Conservation (phyloP, 2,113 vertebrate genomes). For the Atractosteus spatula region DNA sequence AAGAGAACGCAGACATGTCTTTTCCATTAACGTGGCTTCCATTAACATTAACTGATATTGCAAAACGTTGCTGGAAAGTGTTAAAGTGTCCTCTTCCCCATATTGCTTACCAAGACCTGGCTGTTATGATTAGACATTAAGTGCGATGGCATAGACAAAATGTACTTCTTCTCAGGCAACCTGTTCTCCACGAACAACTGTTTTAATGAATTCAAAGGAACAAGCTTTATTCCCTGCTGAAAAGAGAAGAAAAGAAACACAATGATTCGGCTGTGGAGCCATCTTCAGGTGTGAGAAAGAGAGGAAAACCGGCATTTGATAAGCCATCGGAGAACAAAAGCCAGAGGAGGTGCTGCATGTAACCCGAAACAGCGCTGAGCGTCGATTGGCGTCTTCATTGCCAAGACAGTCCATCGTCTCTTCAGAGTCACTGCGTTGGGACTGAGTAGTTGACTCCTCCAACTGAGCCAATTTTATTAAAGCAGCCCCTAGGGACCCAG, state of each 20-base stretch:
- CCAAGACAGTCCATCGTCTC: background rate
- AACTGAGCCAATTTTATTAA: slow-evolving; percentile 15
- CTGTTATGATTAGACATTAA: slow-evolving; percentile 1
- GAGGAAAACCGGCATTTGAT: too few relatives aligned
- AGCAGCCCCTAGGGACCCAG: background rate
- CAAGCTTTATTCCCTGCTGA: too few relatives aligned
- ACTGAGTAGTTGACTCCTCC: slow-evolving; percentile 15
- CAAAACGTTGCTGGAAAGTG: slow-evolving; percentile 1
- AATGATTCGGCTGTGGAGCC: too few relatives aligned
- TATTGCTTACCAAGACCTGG: background rate
- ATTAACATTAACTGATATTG: background rate
- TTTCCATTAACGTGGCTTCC: background rate
- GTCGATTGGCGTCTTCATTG: background rate
- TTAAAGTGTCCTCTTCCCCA: background rate
- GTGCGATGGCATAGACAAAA: background rate
- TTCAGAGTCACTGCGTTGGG: background rate
- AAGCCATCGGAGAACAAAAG: too few relatives aligned
- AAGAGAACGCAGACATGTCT: background rate
- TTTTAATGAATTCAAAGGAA: too few relatives aligned
- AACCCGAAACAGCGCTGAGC: too few relatives aligned
- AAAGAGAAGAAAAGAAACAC: too few relatives aligned
- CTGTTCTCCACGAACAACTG: background rate
- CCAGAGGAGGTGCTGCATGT: too few relatives aligned
- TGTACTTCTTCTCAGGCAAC: background rate
- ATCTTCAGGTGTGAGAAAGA: too few relatives aligned